Evolutionary conservation across 2,797 vertebrate species (phyloP).

Genomic region (Microcaecilia unicolor): DNA sequence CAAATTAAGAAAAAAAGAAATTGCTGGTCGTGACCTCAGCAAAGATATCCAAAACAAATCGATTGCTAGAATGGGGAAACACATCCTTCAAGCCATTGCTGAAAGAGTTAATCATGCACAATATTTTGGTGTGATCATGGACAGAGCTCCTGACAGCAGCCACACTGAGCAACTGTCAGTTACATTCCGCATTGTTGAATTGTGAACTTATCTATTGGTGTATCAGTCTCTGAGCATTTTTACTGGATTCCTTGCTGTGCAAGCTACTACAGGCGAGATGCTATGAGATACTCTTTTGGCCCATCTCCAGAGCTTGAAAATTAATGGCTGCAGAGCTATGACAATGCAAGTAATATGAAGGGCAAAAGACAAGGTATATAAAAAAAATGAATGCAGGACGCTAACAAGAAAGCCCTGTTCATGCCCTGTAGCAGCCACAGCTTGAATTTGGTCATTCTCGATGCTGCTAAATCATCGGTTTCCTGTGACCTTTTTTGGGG

Average conservation of each 20-base stretch:
- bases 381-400: too few relatives aligned
- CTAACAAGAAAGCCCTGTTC: too few relatives aligned
- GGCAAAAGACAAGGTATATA: too few relatives aligned
- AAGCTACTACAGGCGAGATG: background rate
- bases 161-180: background rate
- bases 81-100: background rate
- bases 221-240: background rate
- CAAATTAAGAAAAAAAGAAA: conserved; percentile 8
- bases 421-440: too few relatives aligned
- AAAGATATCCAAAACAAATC: background rate
- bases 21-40: background rate
- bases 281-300: background rate
- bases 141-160: conserved; percentile 4
- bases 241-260: background rate
- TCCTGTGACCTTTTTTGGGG: too few relatives aligned
- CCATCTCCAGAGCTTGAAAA: too few relatives aligned
- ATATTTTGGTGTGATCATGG: conserved; percentile 1
- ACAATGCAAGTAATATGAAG: too few relatives aligned
- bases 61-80: background rate
- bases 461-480: too few relatives aligned
- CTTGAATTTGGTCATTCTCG: too few relatives aligned
- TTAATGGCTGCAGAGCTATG: too few relatives aligned
- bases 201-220: background rate
- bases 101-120: background rate
- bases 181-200: background rate